phyloP scores from a whole-genome alignment of 2,113 vertebrate species.

The Isichthys henryi region DNA sequence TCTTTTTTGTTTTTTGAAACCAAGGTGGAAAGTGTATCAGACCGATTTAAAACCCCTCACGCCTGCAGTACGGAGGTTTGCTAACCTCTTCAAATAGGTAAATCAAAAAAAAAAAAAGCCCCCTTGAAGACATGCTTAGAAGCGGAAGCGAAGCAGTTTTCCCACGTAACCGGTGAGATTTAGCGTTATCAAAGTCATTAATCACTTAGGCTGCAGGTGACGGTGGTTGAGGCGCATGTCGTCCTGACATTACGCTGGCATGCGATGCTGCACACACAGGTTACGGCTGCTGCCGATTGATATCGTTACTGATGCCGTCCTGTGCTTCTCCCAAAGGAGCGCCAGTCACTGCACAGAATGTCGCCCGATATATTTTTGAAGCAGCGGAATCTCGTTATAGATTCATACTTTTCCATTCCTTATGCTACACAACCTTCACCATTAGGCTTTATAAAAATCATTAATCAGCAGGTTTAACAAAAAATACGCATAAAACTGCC shows the following conservation, averaged over 20 bases:
- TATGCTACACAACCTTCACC: background rate
- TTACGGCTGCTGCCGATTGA: background rate
- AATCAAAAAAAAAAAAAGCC: background rate
- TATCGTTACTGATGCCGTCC: background rate
- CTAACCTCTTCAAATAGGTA: background rate
- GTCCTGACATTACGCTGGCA: background rate
- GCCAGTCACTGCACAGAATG: background rate
- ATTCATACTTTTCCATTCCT: slow-evolving; percentile 43
- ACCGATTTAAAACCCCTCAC: background rate
- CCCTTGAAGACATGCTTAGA: background rate
- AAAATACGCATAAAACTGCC: background rate
- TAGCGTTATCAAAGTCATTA: background rate
- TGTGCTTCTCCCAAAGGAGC: background rate
- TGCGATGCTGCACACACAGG: background rate
- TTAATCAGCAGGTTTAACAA: slow-evolving; percentile 2
- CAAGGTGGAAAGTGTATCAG: background rate
- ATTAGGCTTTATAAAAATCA: background rate
- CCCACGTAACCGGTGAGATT: background rate
- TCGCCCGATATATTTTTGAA: background rate
- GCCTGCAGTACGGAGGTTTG: background rate
- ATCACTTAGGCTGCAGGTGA: background rate
- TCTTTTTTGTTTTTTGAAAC: slow-evolving; percentile 16
- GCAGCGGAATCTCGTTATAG: slow-evolving; percentile 32
- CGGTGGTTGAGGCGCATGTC: too few relatives aligned
- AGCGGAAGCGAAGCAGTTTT: background rate